phyloP scores from a whole-genome alignment of 2,888 invertebrate species.

The Lepeophtheirus nordmannii region DNA sequence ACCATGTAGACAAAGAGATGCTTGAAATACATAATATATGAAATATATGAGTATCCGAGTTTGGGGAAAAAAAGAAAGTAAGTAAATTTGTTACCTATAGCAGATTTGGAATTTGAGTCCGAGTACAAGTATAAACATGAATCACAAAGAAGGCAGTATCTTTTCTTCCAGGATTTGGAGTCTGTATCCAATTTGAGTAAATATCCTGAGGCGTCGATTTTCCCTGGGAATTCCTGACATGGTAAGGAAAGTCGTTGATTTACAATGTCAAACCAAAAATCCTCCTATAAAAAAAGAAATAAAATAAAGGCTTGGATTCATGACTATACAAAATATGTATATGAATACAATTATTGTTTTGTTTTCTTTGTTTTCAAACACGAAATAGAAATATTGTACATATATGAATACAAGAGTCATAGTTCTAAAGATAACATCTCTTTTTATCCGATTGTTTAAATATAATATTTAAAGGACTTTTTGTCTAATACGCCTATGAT shows the following conservation, averaged over 20 bases:
- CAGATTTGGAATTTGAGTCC: slow-evolving; percentile 67
- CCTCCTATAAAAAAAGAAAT: slow-evolving; percentile 35
- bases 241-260: slow-evolving; percentile 63
- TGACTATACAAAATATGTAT: too few relatives aligned
- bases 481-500: too few relatives aligned
- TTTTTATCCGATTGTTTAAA: too few relatives aligned
- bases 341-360: too few relatives aligned
- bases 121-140: slow-evolving; percentile 86
- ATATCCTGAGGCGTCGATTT: slow-evolving; percentile 62
- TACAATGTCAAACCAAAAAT: slow-evolving; percentile 56
- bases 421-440: too few relatives aligned
- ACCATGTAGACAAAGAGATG: slow-evolving; percentile 83
- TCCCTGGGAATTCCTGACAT: slow-evolving; percentile 51
- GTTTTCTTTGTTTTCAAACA: too few relatives aligned
- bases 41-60: neutral
- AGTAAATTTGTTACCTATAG: slow-evolving; percentile 41
- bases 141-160: slow-evolving; percentile 86
- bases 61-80: too few relatives aligned
- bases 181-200: slow-evolving; percentile 57
- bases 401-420: too few relatives aligned
- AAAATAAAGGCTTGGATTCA: too few relatives aligned
- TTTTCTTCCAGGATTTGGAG: slow-evolving; percentile 68
- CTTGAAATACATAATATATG: slow-evolving; percentile 36
- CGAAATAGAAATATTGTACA: too few relatives aligned
- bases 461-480: too few relatives aligned